Evolutionary conservation across 1,140 invertebrate genomes (phyloP).

Genomic region (Ceratosolen fusciceps): DNA sequence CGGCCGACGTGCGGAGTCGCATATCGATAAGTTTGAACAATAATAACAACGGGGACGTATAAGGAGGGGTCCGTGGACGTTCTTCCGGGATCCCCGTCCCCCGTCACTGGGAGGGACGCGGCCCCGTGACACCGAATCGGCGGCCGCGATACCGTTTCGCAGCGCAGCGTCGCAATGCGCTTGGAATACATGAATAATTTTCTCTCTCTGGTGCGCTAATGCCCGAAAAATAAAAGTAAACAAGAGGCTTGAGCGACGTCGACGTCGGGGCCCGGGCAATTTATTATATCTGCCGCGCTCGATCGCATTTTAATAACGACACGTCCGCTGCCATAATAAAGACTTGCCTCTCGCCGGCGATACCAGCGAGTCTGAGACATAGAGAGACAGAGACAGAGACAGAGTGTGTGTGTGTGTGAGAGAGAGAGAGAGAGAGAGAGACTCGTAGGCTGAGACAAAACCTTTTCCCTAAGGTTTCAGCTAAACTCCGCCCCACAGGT

Average conservation of each 20-base stretch:
- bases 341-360: not conserved
- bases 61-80: no score
- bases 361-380: no score
- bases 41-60: constrained; percentile 6
- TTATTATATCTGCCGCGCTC: constrained; percentile 8
- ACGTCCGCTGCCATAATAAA: not conserved
- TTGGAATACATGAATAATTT: constrained; percentile 15
- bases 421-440: not conserved
- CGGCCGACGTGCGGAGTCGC: not conserved
- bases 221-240: constrained; percentile 15
- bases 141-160: no score
- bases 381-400: no score
- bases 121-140: no score
- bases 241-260: constrained; percentile 5
- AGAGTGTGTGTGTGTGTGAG: no score
- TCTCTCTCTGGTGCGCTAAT: not conserved
- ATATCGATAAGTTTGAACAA: constrained; percentile 19
- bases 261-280: not conserved
- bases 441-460: not conserved
- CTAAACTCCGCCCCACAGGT: no score
- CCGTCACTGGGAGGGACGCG: no score
- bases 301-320: constrained; percentile 25
- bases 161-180: not conserved
- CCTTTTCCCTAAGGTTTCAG: not conserved
- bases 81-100: no score